A percentile compares a stretch with the other conserved stretches of the same genome.
These are phyloP conservation scores for Circaetus gallicus DNA, from an alignment of 2,113 vertebrate genomes.

Conservation along the genomic window DNA sequence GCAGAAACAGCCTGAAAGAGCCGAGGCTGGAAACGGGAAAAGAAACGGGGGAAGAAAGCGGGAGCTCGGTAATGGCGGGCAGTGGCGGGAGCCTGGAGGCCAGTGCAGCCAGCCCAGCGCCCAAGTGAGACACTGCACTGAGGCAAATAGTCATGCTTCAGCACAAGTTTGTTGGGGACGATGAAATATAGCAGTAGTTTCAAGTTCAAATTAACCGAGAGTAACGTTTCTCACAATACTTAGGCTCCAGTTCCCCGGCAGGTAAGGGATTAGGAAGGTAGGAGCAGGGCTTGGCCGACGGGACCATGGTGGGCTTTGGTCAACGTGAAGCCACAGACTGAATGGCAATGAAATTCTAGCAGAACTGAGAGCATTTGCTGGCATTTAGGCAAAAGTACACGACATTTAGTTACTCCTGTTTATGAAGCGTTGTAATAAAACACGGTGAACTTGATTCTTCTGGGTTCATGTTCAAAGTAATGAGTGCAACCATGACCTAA, in stretches of 20 bases:
- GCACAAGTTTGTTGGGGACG: background rate
- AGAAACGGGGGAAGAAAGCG: too few relatives aligned
- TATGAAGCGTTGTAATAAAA: background rate
- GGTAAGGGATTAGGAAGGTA: background rate
- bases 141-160: background rate
- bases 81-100: fast-evolving
- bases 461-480: background rate
- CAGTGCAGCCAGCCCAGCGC: fast-evolving
- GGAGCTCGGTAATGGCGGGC: background rate
- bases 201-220: background rate
- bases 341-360: background rate
- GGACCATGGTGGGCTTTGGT: background rate
- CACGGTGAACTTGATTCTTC: background rate
- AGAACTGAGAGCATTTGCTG: background rate
- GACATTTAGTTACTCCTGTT: background rate
- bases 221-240: background rate
- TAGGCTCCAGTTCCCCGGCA: background rate
- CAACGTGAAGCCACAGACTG: background rate
- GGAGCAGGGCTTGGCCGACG: background rate
- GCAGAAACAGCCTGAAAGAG: background rate
- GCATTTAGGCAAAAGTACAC: background rate
- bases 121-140: too few relatives aligned
- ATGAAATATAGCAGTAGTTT: background rate
- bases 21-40: background rate
- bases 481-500: background rate